Conservation (phyloP, 92 coral and sea anemone genomes). For the Heliopora coerulea region DNA sequence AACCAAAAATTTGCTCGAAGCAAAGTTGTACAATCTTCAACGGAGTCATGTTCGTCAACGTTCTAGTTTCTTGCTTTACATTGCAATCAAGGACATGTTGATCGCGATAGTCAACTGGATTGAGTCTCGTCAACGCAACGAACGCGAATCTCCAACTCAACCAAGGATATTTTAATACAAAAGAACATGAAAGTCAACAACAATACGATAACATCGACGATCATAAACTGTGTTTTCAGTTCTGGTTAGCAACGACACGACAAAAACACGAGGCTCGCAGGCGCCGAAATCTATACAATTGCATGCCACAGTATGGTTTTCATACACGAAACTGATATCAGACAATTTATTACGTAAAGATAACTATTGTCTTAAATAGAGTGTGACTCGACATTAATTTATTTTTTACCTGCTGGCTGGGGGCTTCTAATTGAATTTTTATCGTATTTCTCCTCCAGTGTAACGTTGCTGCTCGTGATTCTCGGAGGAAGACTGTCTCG, state of each 20-base stretch:
- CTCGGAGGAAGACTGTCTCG: conserved; percentile 62
- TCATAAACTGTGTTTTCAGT: not conserved
- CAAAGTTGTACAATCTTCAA: not conserved
- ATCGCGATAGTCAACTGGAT: too few relatives aligned
- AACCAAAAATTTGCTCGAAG: not conserved
- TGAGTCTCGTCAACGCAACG: too few relatives aligned
- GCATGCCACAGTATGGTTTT: not conserved
- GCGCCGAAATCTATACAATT: conserved; percentile 29
- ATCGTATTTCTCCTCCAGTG: conserved; percentile 62
- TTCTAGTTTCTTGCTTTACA: not conserved
- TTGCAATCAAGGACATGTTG: not conserved
- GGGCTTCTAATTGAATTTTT: conserved; percentile 62
- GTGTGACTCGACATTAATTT: not conserved
- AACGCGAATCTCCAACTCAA: not conserved
- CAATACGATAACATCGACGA: not conserved
- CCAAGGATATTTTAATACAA: not conserved
- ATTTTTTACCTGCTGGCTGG: conserved; percentile 59
- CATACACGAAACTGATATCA: not conserved
- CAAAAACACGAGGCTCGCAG: conserved; percentile 46
- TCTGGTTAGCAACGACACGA: conserved; percentile 22
- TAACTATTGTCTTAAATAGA: not conserved
- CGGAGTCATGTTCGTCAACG: not conserved
- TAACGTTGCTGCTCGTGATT: conserved; percentile 62
- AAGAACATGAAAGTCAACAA: too few relatives aligned
- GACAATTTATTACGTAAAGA: not conserved